Percentiles rank a stretch among this genome's conserved stretches.
phyloP scores from a whole-genome alignment of 2,797 vertebrate species.

The Pantherophis vulpinus region DNA sequence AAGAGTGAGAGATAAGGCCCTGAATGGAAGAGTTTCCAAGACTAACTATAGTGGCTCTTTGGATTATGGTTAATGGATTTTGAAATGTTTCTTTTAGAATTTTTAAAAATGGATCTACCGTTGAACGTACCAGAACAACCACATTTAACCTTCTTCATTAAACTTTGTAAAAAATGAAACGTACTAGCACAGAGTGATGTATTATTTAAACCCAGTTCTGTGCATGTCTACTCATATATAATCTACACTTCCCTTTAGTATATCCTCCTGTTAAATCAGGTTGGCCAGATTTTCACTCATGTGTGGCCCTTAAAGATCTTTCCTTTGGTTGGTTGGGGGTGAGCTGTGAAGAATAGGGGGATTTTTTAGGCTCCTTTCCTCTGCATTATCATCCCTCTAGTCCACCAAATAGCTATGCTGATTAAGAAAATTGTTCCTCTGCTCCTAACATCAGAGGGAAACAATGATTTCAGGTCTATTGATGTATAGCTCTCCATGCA shows the following conservation, averaged over 20 bases:
- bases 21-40: conserved; percentile 33
- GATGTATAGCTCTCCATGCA: not conserved
- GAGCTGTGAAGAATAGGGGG: not conserved
- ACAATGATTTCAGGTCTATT: not conserved
- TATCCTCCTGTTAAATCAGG: not conserved
- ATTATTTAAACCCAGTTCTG: not conserved
- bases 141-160: conserved; percentile 31
- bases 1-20: conserved; percentile 25
- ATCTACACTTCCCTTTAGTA: not conserved
- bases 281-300: not conserved
- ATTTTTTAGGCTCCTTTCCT: not conserved
- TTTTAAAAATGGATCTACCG: conserved; percentile 20
- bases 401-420: not conserved
- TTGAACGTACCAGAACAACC: conserved; percentile 35
- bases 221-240: not conserved
- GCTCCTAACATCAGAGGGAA: not conserved
- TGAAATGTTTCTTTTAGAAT: conserved; percentile 32
- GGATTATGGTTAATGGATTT: conserved; percentile 23
- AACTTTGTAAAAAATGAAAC: conserved; percentile 1
- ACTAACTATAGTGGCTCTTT: conserved; percentile 18
- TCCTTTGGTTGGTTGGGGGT: not conserved
- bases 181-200: conserved; percentile 3
- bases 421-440: not conserved
- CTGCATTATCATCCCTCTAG: not conserved
- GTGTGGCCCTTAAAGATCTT: not conserved